Base-by-base conservation (phyloP, 1,140 invertebrate genomes). In the Leguminivora glycinivorella region DNA sequence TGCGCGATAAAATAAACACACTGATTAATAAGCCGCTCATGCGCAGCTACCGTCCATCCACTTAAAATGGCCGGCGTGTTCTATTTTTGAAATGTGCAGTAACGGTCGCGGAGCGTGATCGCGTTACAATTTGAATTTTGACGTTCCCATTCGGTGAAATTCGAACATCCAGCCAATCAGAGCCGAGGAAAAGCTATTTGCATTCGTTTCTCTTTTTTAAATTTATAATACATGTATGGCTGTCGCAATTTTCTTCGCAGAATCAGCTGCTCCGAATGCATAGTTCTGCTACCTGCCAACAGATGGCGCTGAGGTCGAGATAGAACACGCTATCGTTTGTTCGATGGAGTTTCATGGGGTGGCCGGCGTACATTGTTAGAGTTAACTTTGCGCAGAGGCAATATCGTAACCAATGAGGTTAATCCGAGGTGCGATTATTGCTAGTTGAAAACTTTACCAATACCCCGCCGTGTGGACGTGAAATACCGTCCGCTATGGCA, bases 361-460 rank as follows among this genome's bases (percentile, higher is more conserved):
- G 10, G 22, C 2, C 6, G 31, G 43, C 4, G 10, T 12, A 22
- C 9, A 0, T 10, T 4, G 19, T 0, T 22, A 0, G n/a, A 43
- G 74, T 88, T 80, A 94, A 93, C 94, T 94, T 93, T 93, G 94
- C 93, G 93, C 93, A 94, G 93, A 92, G 94, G 94, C 94, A 94
- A 95, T 95, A 95, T 95, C 95, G 95, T 95, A 95, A 96, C 95
- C 95, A 94, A 96, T 96, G 95, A 96, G 94, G 95, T 95, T 93
- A 90, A 94, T 94, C 95, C 93, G 95, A 96, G 95, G 94, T 96
- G 95, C 95, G 95, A 96, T 96, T 96, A 96, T 96, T 96, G 95
- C 95, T 96, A 96, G 95, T 96, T 96, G 95, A 96, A 96, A 96
- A 96, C 95, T 96, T 95, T 95, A 96, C 96, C 96, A 97, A 98